A percentile compares a stretch with the other conserved stretches of the same genome.
Conservation (phyloP, 2,797 vertebrate species). For the Urophycis tenuis region DNA sequence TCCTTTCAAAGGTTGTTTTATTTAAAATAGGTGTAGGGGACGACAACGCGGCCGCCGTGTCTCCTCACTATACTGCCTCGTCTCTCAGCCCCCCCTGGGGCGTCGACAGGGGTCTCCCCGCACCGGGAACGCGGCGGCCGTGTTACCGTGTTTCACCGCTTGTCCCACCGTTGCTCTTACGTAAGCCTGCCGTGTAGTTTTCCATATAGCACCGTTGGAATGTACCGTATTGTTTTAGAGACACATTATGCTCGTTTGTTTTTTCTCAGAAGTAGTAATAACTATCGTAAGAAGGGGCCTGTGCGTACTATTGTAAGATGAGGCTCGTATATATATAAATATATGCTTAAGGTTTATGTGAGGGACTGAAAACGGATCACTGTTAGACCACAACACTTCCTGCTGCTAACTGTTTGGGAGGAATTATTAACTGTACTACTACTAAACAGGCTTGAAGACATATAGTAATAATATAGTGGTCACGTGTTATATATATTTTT, state of each 20-base stretch:
- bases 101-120: too few species aligned
- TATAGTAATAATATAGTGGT: slow-evolving; percentile 20
- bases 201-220: slow-evolving; percentile 27
- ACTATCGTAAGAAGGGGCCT: slow-evolving; percentile 13
- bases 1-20: background rate
- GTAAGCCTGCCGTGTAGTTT: slow-evolving; percentile 14
- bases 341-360: slow-evolving; percentile 8
- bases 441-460: slow-evolving; percentile 34
- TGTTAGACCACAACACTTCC: slow-evolving; percentile 22
- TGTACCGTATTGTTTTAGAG: slow-evolving; percentile 28
- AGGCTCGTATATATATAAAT: slow-evolving; percentile 14
- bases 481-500: slow-evolving; percentile 24
- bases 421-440: slow-evolving; percentile 30
- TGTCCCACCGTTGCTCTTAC: too few species aligned
- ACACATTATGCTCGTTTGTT: slow-evolving; percentile 19
- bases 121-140: too few species aligned
- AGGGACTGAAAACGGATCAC: slow-evolving; percentile 26
- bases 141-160: background rate
- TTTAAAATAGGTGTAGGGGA: background rate
- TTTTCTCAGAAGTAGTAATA: background rate
- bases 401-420: slow-evolving; percentile 49
- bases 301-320: slow-evolving; percentile 3
- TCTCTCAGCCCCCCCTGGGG: too few species aligned
- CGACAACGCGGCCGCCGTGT: background rate
- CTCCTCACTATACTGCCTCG: slow-evolving; percentile 13